These are phyloP conservation scores for Tanytarsus gracilentus DNA, from an alignment of 2,888 invertebrate genomes.

Conservation along the genomic window DNA sequence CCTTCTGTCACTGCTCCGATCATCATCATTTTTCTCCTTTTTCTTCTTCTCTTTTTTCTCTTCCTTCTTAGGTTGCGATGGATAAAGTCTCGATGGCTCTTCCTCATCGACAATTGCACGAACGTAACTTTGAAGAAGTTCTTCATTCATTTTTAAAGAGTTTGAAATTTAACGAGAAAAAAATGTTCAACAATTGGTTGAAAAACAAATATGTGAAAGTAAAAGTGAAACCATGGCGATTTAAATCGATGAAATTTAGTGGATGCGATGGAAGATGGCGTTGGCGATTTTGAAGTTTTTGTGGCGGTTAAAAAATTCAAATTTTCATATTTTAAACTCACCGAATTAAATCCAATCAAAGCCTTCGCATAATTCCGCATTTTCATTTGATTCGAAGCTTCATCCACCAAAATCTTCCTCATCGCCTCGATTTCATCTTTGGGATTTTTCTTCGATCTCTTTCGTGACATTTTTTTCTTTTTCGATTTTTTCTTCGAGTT, in stretches of 20 bases:
- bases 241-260: not conserved
- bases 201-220: constrained; percentile 17
- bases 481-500: not conserved
- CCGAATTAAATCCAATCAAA: constrained; percentile 61
- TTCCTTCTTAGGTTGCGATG: constrained; percentile 38
- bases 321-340: too few species aligned
- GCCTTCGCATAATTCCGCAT: constrained; percentile 64
- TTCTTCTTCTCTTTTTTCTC: constrained; percentile 34
- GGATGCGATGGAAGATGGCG: not conserved
- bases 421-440: constrained; percentile 42
- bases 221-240: constrained; percentile 12
- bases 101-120: constrained; percentile 54
- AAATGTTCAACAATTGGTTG: not conserved
- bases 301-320: not conserved
- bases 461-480: constrained; percentile 18
- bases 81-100: constrained; percentile 34
- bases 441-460: constrained; percentile 39
- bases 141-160: constrained; percentile 50
- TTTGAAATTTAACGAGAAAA: not conserved
- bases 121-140: constrained; percentile 71
- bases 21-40: too few species aligned
- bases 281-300: not conserved
- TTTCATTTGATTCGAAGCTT: constrained; percentile 68
- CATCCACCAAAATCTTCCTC: constrained; percentile 66
- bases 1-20: too few species aligned